Conservation (phyloP, 2,797 vertebrate species). For the Malacoctenus gilli region DNA sequence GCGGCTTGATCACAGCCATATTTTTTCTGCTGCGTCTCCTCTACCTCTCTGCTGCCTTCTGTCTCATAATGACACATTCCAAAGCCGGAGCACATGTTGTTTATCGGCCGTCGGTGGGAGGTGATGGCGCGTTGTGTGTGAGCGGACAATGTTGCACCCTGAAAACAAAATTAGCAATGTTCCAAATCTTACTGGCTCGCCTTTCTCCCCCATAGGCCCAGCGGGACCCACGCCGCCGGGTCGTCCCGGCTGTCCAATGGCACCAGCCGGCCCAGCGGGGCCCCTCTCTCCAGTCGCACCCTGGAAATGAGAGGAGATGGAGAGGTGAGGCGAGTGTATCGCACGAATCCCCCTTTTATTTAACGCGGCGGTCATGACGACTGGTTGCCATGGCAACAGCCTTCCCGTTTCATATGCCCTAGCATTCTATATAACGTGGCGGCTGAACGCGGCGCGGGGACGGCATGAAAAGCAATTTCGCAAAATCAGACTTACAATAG, state of each 20-base stretch:
- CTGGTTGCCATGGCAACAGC: conserved; percentile 74
- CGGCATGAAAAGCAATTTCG: conserved; percentile 16
- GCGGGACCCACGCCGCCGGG: conserved; percentile 82
- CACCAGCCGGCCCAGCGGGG: conserved; percentile 86
- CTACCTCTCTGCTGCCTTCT: conserved; percentile 26
- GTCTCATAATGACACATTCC: conserved; percentile 45
- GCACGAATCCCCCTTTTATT: conserved; percentile 57
- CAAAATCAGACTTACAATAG: conserved; percentile 80
- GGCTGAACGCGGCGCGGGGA: conserved; percentile 7
- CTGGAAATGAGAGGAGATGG: conserved; percentile 66
- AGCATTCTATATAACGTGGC: conserved; percentile 30
- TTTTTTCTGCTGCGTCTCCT: conserved; percentile 11
- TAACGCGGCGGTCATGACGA: conserved; percentile 52
- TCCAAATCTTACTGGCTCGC: conserved; percentile 85
- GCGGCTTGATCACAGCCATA: conserved; percentile 25
- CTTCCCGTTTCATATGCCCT: conserved; percentile 38
- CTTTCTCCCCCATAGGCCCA: conserved; percentile 91
- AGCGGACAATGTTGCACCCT: conserved; percentile 9
- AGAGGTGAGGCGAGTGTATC: conserved; percentile 40
- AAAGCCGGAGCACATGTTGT: conserved; percentile 42
- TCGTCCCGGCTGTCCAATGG: conserved; percentile 90
- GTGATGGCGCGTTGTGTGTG: conserved; percentile 36
- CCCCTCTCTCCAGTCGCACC: conserved; percentile 90
- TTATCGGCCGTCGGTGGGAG: conserved; percentile 48
- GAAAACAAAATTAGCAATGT: conserved; percentile 46